These are phyloP conservation scores for Bagarius yarrelli DNA, from an alignment of 2,113 vertebrate genomes.

Conservation along the genomic window DNA sequence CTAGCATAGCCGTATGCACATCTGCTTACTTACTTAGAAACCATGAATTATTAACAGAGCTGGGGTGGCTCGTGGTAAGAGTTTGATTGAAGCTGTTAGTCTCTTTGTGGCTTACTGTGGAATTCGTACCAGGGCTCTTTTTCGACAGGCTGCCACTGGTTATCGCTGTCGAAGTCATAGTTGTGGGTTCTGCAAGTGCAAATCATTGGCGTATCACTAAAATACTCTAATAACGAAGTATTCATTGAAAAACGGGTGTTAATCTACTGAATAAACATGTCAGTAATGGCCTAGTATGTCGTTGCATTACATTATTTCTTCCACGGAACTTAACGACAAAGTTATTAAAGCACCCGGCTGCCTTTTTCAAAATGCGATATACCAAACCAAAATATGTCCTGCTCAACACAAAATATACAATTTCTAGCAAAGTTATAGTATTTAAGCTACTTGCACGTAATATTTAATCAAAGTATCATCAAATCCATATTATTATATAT, in stretches of 20 bases:
- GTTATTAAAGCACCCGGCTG: too few relatives aligned
- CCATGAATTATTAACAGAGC: background rate
- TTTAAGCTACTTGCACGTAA: too few relatives aligned
- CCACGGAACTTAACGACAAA: too few relatives aligned
- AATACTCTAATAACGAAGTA: background rate
- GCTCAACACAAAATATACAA: too few relatives aligned
- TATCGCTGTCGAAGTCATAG: background rate
- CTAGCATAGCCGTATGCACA: background rate
- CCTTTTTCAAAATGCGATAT: too few relatives aligned
- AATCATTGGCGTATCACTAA: slow-evolving; percentile 26
- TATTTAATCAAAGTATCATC: too few relatives aligned
- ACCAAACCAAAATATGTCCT: too few relatives aligned
- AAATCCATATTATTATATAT: too few relatives aligned
- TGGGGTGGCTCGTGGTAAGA: background rate
- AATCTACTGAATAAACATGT: background rate
- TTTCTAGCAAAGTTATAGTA: too few relatives aligned
- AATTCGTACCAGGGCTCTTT: background rate
- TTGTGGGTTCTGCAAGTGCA: slow-evolving; percentile 22
- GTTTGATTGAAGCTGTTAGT: background rate
- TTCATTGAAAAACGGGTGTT: background rate
- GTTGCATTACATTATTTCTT: too few relatives aligned
- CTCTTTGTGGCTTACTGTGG: slow-evolving; percentile 7
- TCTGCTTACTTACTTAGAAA: slow-evolving; percentile 1
- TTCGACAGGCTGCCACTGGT: background rate
- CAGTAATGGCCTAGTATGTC: too few relatives aligned